Conservation (phyloP, 2,797 vertebrate species). For the Spheniscus humboldti region DNA sequence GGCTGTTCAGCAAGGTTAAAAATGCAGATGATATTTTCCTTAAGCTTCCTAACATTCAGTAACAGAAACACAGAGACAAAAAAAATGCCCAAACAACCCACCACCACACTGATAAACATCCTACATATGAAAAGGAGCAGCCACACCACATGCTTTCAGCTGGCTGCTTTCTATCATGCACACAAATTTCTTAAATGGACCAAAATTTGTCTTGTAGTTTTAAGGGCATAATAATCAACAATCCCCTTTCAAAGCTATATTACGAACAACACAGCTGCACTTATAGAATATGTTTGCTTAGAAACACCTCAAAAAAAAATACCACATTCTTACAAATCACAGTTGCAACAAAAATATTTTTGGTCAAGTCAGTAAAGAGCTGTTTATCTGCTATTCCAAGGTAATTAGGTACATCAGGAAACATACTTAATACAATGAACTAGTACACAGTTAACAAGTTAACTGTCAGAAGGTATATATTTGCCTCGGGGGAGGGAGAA, state of each 20-base stretch:
- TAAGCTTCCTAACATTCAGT: conserved; percentile 31
- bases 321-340: background rate
- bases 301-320: background rate
- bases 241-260: background rate
- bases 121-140: background rate
- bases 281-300: background rate
- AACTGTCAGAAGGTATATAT: background rate
- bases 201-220: background rate
- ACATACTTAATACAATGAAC: background rate
- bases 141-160: background rate
- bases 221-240: background rate
- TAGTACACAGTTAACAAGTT: background rate
- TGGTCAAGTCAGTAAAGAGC: background rate
- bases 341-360: background rate
- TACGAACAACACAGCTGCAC: background rate
- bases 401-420: background rate
- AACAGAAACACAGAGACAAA: background rate
- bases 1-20: conserved; percentile 61
- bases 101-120: background rate
- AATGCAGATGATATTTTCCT: conserved; percentile 46
- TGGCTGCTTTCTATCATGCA: background rate
- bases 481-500: background rate
- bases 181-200: background rate
- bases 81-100: background rate
- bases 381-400: background rate